Base-by-base conservation (phyloP, 2,797 vertebrate species). In the Phrynocephalus vlangalii region DNA sequence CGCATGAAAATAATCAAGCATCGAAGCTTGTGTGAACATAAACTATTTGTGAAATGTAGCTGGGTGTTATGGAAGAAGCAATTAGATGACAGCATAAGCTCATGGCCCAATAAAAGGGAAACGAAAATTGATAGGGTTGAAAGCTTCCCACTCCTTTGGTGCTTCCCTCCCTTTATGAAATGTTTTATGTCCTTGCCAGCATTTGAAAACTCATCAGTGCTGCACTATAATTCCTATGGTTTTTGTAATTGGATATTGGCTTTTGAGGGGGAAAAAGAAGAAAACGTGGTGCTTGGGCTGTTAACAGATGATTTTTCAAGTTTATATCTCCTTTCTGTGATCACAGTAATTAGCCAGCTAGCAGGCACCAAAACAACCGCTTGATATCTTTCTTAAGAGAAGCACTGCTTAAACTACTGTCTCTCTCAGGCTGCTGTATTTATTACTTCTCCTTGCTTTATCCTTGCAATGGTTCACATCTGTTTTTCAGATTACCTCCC, bases 281-380 rank as follows among this genome's bases (percentile, higher is more conserved):
- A 0, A 7, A 24, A n/a, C 68, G 16, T 88, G 87, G 76, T 79
- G 5, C 24, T 5, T 0, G 6, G 73, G 72, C 81, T 0, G 81
- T 4, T 84, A 6, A 82, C 84, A 24, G 86, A 75, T 86, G 87
- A 86, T 82, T 91, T 91, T 84, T 83, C 90, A 79, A 9, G 78
- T 79, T 87, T 73, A 28, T 79, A 4, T 79, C 2, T 86, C 75
- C 20, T 28, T 75, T 81, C 75, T 56, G 67, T 83, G 70, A 33
- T 91, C 28, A 1, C 76, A 9, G 50, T 79, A 68, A 79, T 84
- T 89, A 88, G 48, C 67, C 67, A 33, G 33, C n/a, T 77, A 78
- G 87, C 66, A 33, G 6, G 5, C 22, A 71, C 82, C 63, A 22
- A 33, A 66, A 44, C 38, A n/a, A 4, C 11, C 26, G 66, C 30